Evolutionary conservation across 2,797 vertebrate species (phyloP).

Genomic region (Erethizon dorsatum): DNA sequence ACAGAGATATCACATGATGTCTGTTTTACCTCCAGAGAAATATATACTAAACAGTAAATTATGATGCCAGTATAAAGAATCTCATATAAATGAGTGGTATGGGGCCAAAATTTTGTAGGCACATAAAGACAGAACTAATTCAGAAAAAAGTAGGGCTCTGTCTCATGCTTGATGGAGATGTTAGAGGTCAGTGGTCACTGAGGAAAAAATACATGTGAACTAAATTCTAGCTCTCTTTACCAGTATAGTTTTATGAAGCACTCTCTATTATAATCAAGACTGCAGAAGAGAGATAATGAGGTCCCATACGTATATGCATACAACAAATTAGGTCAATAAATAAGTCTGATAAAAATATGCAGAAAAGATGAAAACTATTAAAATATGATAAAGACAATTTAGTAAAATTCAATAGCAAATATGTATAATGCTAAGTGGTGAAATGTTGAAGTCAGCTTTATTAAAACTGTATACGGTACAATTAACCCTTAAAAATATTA

Average conservation of each 20-base stretch:
- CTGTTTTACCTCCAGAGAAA: slow-evolving; percentile 11
- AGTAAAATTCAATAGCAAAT: slow-evolving; percentile 22
- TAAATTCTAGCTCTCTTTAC: background rate
- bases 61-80: background rate
- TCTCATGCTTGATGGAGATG: background rate
- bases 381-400: background rate
- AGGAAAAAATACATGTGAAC: background rate
- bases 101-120: background rate
- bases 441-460: slow-evolving; percentile 5
- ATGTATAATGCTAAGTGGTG: background rate
- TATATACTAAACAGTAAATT: background rate
- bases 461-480: background rate
- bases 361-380: background rate
- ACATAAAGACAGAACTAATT: slow-evolving; percentile 5
- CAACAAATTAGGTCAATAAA: slow-evolving; percentile 52
- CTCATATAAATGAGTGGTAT: background rate
- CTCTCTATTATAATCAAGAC: background rate
- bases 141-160: background rate
- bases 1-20: background rate
- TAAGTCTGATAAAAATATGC: background rate
- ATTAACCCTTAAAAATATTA: background rate
- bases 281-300: background rate
- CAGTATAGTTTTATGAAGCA: slow-evolving; percentile 19
- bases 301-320: background rate
- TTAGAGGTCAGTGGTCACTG: background rate